Conservation (phyloP, 2,113 vertebrate species). For the Heterochromis multidens region DNA sequence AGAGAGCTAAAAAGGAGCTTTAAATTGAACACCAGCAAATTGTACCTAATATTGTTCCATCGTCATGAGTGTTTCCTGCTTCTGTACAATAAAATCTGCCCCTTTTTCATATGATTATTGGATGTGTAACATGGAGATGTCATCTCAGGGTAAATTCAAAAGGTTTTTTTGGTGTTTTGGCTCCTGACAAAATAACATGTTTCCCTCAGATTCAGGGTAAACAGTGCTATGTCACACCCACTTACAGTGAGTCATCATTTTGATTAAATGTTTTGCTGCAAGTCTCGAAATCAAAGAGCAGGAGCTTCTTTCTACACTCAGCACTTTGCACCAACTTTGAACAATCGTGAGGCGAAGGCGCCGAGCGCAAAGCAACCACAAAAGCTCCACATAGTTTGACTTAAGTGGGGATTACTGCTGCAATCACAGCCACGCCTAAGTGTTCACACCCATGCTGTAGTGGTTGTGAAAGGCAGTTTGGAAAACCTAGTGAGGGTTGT, state of each 20-base stretch:
- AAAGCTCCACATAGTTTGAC: background rate
- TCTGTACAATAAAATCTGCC: background rate
- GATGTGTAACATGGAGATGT: slow-evolving; percentile 27
- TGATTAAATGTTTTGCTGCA: background rate
- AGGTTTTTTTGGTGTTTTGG: background rate
- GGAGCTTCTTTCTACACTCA: too few relatives aligned
- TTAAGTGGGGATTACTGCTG: background rate
- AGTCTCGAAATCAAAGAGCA: background rate
- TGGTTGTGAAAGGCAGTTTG: background rate
- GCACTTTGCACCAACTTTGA: background rate
- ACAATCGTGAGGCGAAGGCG: background rate
- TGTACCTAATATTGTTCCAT: background rate
- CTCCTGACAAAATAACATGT: background rate
- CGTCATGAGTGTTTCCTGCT: background rate
- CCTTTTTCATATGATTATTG: background rate
- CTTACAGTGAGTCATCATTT: background rate
- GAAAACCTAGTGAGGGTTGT: background rate
- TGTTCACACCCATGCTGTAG: background rate
- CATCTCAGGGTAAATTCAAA: slow-evolving; percentile 24
- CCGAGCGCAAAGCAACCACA: background rate
- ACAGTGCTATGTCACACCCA: background rate
- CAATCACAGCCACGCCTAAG: background rate
- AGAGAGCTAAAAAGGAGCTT: slow-evolving; percentile 12
- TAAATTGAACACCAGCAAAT: slow-evolving; percentile 42
- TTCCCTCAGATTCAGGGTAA: background rate